phyloP scores from a whole-genome alignment of 2,797 vertebrate genomes.

The Sardinella longiceps region DNA sequence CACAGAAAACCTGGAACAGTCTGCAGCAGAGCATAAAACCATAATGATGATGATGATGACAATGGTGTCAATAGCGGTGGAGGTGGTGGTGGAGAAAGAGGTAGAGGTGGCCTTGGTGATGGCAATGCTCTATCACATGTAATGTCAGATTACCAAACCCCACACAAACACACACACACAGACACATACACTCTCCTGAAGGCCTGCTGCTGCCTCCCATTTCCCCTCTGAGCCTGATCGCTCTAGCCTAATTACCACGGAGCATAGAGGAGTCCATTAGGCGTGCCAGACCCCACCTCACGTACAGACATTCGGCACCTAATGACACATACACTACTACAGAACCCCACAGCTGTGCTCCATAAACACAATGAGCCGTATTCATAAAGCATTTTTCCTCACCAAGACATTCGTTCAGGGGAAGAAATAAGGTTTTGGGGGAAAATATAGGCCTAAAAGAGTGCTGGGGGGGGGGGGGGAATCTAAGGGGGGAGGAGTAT shows the following conservation, averaged over 20 bases:
- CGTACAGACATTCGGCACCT: conserved; percentile 33
- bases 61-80: neutral
- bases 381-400: conserved; percentile 32
- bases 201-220: neutral
- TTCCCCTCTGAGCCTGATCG: conserved; percentile 27
- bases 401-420: conserved; percentile 25
- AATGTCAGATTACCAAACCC: conserved; percentile 11
- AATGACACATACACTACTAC: conserved; percentile 33
- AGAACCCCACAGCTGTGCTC: conserved; percentile 33
- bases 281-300: conserved; percentile 35
- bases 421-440: conserved; percentile 9
- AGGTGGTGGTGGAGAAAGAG: neutral
- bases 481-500: neutral
- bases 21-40: neutral
- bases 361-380: conserved; percentile 35
- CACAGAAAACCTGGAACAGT: conserved; percentile 1
- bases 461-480: neutral
- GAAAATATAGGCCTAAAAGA: neutral
- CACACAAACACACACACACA: too few relatives aligned
- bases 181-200: neutral
- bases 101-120: conserved; percentile 11
- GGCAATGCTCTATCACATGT: conserved; percentile 23
- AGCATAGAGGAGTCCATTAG: conserved; percentile 34
- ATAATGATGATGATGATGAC: conserved; percentile 9
- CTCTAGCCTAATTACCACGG: conserved; percentile 31